Evolutionary conservation across 2,113 vertebrate species (phyloP).

Genomic region (Limanda limanda): DNA sequence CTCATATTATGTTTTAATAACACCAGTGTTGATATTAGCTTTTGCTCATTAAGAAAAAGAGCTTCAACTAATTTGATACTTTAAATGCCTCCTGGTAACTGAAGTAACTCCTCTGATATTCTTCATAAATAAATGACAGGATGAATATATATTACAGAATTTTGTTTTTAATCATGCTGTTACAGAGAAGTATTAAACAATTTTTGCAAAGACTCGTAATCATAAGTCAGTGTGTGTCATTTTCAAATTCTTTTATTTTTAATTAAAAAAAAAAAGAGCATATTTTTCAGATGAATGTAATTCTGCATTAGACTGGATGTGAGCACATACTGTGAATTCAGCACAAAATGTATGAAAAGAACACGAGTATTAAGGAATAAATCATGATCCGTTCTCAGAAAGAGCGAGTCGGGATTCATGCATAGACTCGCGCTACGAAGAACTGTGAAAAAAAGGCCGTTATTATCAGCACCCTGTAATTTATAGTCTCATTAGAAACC

Average conservation of each 20-base stretch:
- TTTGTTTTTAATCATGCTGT: constrained; percentile 15
- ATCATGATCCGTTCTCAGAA: not conserved
- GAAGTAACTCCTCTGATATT: constrained; percentile 12
- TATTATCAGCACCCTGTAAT: constrained; percentile 46
- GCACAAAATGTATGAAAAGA: not conserved
- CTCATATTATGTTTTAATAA: no score
- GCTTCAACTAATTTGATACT: no score
- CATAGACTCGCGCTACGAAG: not conserved
- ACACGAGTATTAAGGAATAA: not conserved
- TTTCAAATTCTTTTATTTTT: no score
- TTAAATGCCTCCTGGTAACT: no score
- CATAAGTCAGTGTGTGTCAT: constrained; percentile 1
- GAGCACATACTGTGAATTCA: not conserved
- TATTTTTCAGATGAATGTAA: not conserved
- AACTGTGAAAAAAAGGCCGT: not conserved
- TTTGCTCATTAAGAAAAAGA: no score
- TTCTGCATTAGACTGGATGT: not conserved
- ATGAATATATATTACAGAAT: not conserved
- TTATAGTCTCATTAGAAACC: constrained; percentile 56
- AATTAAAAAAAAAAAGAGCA: not conserved
- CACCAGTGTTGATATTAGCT: no score
- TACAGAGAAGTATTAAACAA: not conserved
- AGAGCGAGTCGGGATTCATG: not conserved
- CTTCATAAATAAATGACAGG: constrained; percentile 36
- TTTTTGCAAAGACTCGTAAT: constrained; percentile 3